Evolutionary conservation across 2,113 vertebrate genomes (phyloP).

Genomic region (Scomber colias): DNA sequence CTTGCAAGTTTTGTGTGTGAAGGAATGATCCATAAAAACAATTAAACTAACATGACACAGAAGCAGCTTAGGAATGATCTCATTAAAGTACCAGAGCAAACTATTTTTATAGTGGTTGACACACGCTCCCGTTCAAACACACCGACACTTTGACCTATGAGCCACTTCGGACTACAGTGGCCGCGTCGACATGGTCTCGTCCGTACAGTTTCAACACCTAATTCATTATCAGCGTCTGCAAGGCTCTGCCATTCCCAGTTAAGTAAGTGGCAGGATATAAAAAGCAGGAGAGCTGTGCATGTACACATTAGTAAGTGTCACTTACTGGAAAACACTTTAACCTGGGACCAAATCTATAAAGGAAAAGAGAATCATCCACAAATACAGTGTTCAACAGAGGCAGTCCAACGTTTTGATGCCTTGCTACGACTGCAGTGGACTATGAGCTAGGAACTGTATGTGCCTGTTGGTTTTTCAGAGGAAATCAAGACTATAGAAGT

Average conservation of each 20-base stretch:
- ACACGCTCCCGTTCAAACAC: slow-evolving; percentile 65
- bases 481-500: neutral
- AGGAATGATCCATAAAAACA: slow-evolving; percentile 49
- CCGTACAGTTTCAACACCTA: slow-evolving; percentile 83
- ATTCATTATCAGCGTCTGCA: slow-evolving; percentile 83
- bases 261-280: slow-evolving; percentile 82
- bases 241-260: slow-evolving; percentile 73
- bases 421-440: neutral
- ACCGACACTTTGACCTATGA: slow-evolving; percentile 75
- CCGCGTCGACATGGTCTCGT: slow-evolving; percentile 77
- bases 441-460: neutral
- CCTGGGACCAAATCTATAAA: slow-evolving; percentile 39
- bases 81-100: slow-evolving; percentile 71
- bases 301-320: slow-evolving; percentile 58
- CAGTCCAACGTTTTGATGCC: neutral
- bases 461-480: neutral
- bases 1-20: neutral
- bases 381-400: neutral
- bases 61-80: slow-evolving; percentile 57
- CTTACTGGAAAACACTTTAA: slow-evolving; percentile 63
- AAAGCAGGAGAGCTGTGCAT: slow-evolving; percentile 72
- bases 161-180: slow-evolving; percentile 61
- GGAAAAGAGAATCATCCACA: slow-evolving; percentile 17
- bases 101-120: slow-evolving; percentile 74
- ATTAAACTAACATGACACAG: slow-evolving; percentile 54